Conservation (phyloP, 1,140 invertebrate genomes). For the Orius insidiosus region DNA sequence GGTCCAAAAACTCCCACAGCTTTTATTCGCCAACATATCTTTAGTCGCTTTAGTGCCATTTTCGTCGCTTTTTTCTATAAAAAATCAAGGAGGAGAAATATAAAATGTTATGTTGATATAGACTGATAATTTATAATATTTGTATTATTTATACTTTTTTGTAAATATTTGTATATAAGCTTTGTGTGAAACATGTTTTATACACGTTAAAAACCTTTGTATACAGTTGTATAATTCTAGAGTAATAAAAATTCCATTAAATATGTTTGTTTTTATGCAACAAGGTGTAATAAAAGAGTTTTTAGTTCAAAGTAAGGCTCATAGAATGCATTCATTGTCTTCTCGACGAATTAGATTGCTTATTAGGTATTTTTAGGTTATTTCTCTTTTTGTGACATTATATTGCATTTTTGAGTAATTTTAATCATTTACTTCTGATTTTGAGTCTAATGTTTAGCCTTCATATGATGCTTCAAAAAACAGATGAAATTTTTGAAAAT, state of each 20-base stretch:
- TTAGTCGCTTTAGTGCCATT: not conserved
- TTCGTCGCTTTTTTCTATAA: conserved; percentile 7
- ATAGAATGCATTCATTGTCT: no score
- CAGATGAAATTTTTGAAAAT: no score
- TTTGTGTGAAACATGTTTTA: conserved; percentile 8
- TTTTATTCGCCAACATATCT: conserved; percentile 3
- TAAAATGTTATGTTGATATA: conserved; percentile 7
- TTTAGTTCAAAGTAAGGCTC: no score
- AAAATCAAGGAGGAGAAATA: not conserved
- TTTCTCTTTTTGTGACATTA: no score
- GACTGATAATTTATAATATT: conserved; percentile 11
- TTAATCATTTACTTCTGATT: no score
- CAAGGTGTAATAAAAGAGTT: no score
- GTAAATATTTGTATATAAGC: conserved; percentile 9
- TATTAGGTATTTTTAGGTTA: no score
- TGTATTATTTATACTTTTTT: conserved; percentile 8
- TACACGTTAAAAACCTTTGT: conserved; percentile 8
- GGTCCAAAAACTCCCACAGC: conserved; percentile 1
- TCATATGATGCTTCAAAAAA: no score
- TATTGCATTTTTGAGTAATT: no score
- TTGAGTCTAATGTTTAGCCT: no score
- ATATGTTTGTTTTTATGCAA: no score
- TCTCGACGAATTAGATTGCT: no score
- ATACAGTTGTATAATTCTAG: conserved; percentile 10
- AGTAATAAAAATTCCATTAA: conserved; percentile 6